These are phyloP conservation scores for Zosterops borbonicus DNA, from an alignment of 2,113 vertebrate species.

Conservation along the genomic window DNA sequence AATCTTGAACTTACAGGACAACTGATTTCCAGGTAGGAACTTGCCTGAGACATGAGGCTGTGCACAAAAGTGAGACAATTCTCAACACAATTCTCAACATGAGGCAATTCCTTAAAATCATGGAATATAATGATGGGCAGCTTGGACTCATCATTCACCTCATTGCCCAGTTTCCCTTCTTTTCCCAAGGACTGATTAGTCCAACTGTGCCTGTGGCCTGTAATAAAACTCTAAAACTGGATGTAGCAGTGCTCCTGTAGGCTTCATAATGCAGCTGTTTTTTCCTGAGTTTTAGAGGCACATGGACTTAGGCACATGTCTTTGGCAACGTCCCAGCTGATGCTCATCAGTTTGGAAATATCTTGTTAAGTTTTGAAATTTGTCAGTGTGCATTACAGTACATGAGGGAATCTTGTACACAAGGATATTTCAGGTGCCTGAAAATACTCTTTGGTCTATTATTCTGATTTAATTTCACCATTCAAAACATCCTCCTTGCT, in stretches of 20 bases:
- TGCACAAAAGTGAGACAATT: background rate
- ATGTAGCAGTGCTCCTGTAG: fast-evolving
- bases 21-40: background rate
- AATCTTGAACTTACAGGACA: background rate
- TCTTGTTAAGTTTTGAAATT: background rate
- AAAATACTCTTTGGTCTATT: background rate
- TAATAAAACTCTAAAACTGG: background rate
- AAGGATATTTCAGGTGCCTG: background rate
- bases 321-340: background rate
- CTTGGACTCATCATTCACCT: background rate
- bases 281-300: background rate
- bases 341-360: background rate
- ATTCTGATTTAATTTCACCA: background rate
- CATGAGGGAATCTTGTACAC: background rate
- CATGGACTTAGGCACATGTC: background rate
- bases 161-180: background rate
- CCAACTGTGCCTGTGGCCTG: background rate
- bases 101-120: background rate
- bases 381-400: background rate
- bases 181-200: background rate
- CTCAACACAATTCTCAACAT: background rate
- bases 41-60: background rate
- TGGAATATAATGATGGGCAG: background rate
- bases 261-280: background rate
- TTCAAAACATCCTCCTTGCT: background rate